phyloP scores from a whole-genome alignment of 2,888 invertebrate genomes.

The Fissipunctia ypsillon region DNA sequence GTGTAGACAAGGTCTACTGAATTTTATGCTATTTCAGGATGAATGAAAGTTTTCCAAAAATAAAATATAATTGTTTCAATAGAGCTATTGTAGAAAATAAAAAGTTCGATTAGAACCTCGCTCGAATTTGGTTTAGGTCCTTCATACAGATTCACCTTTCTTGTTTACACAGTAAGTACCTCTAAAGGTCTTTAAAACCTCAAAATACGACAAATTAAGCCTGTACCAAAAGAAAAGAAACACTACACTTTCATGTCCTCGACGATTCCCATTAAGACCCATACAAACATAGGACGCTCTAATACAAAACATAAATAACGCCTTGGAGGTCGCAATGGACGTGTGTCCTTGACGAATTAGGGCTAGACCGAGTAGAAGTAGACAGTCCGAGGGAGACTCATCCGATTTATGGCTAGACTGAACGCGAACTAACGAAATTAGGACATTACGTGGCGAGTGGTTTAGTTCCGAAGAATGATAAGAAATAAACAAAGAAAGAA shows the following conservation, averaged over 20 bases:
- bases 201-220: neutral
- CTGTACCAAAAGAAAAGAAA: neutral
- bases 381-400: constrained; percentile 24
- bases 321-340: constrained; percentile 24
- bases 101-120: neutral
- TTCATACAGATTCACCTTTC: neutral
- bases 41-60: neutral
- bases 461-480: neutral
- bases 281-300: constrained; percentile 21
- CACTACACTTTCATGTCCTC: neutral
- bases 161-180: neutral
- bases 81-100: neutral
- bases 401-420: constrained; percentile 51
- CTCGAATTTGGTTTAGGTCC: neutral
- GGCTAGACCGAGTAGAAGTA: constrained; percentile 15
- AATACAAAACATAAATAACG: constrained; percentile 48
- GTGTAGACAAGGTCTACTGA: neutral
- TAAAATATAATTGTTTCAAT: neutral
- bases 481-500: too few relatives aligned
- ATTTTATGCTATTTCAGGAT: neutral
- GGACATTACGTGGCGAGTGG: constrained; percentile 12
- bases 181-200: neutral
- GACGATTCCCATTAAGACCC: neutral
- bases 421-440: constrained; percentile 42
- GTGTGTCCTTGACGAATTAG: constrained; percentile 54